Evolutionary conservation across 1,140 invertebrate genomes (phyloP).

Genomic region (Dendrolimus punctatus): DNA sequence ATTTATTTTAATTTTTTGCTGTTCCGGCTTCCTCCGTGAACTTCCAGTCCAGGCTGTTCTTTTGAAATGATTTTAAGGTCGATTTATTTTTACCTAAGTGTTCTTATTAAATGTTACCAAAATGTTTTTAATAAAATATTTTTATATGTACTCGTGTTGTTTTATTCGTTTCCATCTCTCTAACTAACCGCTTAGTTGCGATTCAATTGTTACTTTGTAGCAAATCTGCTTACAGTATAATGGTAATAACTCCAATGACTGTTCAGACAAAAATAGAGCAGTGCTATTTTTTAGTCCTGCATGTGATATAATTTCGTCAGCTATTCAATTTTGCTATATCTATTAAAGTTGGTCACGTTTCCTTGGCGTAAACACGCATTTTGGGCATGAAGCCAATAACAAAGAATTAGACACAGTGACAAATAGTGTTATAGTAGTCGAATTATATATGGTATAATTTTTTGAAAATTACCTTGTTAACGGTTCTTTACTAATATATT

Average conservation of each 20-base stretch:
- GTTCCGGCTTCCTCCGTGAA: conserved; percentile 72
- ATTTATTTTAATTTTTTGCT: conserved; percentile 59
- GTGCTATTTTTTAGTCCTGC: conserved; percentile 23
- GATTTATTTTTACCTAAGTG: conserved; percentile 75
- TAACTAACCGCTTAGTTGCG: not conserved
- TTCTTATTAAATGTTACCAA: conserved; percentile 75
- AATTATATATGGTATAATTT: not conserved
- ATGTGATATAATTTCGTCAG: conserved; percentile 24
- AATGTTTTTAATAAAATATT: conserved; percentile 76
- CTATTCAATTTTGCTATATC: conserved; percentile 7
- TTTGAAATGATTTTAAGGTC: conserved; percentile 73
- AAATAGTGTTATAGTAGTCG: conserved; percentile 5
- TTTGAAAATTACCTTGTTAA: conserved; percentile 3
- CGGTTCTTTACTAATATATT: conserved; percentile 5
- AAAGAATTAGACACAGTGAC: conserved; percentile 8
- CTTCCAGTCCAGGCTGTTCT: conserved; percentile 73
- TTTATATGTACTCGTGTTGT: conserved; percentile 68
- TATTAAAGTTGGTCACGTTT: conserved; percentile 33
- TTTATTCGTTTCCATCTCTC: conserved; percentile 30
- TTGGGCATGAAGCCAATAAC: conserved; percentile 24
- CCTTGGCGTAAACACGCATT: conserved; percentile 26
- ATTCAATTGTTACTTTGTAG: not conserved
- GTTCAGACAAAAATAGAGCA: conserved; percentile 23
- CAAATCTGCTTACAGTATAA: too few relatives aligned
- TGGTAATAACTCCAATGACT: conserved; percentile 11